phyloP scores from a whole-genome alignment of 2,888 invertebrate species.

The Rhimphoctona megacephalus region DNA sequence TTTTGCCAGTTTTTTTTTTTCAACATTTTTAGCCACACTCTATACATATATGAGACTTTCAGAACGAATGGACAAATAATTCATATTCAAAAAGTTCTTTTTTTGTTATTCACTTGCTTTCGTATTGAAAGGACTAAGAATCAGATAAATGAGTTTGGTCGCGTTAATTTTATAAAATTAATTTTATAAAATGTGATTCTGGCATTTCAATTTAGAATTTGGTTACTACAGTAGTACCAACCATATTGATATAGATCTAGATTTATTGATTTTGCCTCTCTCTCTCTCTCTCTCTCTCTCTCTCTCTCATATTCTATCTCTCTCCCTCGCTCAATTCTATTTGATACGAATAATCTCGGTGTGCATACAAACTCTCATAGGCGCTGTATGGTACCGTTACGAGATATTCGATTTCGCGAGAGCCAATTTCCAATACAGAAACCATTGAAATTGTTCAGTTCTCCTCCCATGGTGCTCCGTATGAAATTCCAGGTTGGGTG shows the following conservation, averaged over 20 bases:
- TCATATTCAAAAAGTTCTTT: background rate
- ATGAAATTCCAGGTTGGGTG: background rate
- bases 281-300: background rate
- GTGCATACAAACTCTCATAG: conserved; percentile 34
- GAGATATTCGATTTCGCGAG: conserved; percentile 56
- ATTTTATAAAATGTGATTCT: background rate
- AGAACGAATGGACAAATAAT: background rate
- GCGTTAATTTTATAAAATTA: background rate
- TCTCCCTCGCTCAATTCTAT: conserved; percentile 16
- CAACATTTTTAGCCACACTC: conserved; percentile 21
- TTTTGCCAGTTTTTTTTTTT: conserved; percentile 42
- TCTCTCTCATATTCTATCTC: background rate
- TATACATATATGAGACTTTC: background rate
- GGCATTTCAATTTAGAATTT: background rate
- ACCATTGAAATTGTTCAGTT: conserved; percentile 52
- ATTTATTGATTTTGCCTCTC: conserved; percentile 10
- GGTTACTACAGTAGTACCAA: conserved; percentile 1
- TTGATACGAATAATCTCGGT: conserved; percentile 6
- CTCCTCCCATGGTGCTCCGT: background rate
- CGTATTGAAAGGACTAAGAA: background rate
- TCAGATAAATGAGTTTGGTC: background rate
- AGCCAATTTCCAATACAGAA: conserved; percentile 52
- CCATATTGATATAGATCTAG: conserved; percentile 9
- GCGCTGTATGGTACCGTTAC: conserved; percentile 14
- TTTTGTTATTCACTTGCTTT: background rate